Evolutionary conservation across 2,888 invertebrate genomes (phyloP), one percentile per base, ranked within the genome.

Genomic region (Cyclophora albipunctata): DNA sequence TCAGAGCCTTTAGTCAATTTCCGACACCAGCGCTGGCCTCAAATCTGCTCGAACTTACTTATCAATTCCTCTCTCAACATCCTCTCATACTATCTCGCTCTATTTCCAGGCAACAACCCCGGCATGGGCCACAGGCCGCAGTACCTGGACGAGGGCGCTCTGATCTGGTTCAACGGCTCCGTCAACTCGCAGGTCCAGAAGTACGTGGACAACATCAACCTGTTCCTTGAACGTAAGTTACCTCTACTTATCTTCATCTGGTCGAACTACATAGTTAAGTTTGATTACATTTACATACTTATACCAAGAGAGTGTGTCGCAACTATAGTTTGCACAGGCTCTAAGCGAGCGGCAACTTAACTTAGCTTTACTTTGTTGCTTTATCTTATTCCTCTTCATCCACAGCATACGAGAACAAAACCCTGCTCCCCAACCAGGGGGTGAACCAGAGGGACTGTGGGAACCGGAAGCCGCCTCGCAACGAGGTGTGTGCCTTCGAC

Each of bases 401-500:
- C 4, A 3, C 73, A 87, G 87, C 86, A 0, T 87, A 87, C 60
- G 67, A 83, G 53, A 86, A 87, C 69, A 86, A 78, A 51, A 69
- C 71, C 0, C 55, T 81, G 3, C 66, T 87, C 1, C 54, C 66
- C 46, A 84, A 77, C 50, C 48, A 68, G 4, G 87, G 87, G 0
- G 69, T 57, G 48, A 87, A 87, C 66, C 87, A 87, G 66, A 70
- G 67, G 0, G 71, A 75, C 2, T 87, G 87, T 20, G 75, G 73
- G 0, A 66, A 66, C 5, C 57, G 70, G 48, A 82, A 75, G 62
- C 86, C 85, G 0, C 79, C 83, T 0, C 65, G 84, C 0, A 75
- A 68, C 0, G 76, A 83, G 45, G 86, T 96, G 5, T 98, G 98
- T 76, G 91, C 93, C 64, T 96, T 98, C 62, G 92, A 96, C 68